phyloP scores from a whole-genome alignment of 2,113 vertebrate genomes.

The Dolichallabes microphthalmus region DNA sequence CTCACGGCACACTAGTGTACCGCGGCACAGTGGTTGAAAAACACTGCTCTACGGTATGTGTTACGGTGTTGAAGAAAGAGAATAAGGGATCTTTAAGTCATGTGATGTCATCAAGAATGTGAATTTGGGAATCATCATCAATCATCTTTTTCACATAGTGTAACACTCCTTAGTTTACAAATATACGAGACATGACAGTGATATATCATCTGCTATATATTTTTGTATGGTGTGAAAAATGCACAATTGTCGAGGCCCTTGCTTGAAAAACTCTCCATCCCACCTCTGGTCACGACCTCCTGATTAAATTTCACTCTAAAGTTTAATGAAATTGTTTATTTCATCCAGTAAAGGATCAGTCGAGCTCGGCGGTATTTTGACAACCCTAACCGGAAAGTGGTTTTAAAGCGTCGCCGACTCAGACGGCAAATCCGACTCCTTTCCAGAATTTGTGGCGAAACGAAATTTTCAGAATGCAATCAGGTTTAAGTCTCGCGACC shows the following conservation, averaged over 20 bases:
- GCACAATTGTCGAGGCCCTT: background rate
- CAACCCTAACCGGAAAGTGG: background rate
- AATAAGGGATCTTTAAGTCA: too few relatives aligned
- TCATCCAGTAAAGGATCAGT: background rate
- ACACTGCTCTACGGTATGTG: too few relatives aligned
- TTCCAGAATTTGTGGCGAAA: constrained; percentile 52
- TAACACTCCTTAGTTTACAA: too few relatives aligned
- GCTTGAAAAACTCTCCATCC: background rate
- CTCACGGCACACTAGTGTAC: too few relatives aligned
- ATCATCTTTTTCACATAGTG: too few relatives aligned
- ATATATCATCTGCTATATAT: too few relatives aligned
- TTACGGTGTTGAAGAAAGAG: too few relatives aligned
- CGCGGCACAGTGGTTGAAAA: too few relatives aligned
- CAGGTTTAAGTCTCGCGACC: constrained; percentile 61
- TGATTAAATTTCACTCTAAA: background rate
- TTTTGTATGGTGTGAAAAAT: background rate
- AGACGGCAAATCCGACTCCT: constrained; percentile 29
- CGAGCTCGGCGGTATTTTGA: background rate
- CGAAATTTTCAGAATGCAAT: constrained; percentile 54
- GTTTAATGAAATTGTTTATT: background rate
- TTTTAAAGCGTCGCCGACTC: constrained; percentile 26
- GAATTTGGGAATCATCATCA: too few relatives aligned
- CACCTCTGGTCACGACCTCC: background rate
- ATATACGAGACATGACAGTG: too few relatives aligned
- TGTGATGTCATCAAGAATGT: too few relatives aligned